These are phyloP conservation scores for Ceratotherium simum DNA, from an alignment of 2,113 vertebrate genomes.

Conservation along the genomic window DNA sequence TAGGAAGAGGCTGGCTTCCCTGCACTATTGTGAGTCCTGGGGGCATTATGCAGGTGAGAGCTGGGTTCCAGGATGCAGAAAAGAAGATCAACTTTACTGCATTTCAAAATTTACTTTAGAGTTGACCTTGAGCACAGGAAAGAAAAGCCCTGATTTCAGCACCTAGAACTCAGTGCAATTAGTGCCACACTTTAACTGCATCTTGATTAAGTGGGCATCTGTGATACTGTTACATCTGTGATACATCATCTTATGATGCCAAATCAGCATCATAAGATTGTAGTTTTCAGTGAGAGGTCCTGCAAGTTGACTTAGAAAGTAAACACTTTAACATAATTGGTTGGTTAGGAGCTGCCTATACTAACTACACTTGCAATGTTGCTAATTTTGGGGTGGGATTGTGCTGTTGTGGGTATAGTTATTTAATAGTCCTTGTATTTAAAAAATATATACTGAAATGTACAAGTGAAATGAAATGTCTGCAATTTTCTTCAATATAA, in stretches of 20 bases:
- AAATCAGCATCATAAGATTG: background rate
- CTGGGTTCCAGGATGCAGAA: background rate
- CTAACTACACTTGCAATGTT: background rate
- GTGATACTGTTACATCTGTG: background rate
- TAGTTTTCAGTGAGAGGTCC: background rate
- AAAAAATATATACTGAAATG: conserved; percentile 4
- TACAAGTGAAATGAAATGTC: background rate
- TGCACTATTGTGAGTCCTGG: background rate
- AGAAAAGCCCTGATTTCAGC: conserved; percentile 17
- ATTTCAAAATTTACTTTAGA: background rate
- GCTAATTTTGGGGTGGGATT: background rate
- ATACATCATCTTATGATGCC: background rate
- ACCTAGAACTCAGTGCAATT: background rate
- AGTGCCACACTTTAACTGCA: background rate
- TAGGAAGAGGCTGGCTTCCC: background rate
- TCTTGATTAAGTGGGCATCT: conserved; percentile 8
- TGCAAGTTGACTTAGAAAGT: background rate
- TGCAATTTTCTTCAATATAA: background rate
- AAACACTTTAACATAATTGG: background rate
- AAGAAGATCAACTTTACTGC: background rate
- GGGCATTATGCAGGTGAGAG: background rate
- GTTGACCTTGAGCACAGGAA: background rate
- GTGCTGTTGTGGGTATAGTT: background rate
- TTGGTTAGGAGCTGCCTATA: background rate
- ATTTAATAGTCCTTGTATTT: background rate